phyloP scores from a whole-genome alignment of 2,888 invertebrate species.

The Agrilus biguttatus region DNA sequence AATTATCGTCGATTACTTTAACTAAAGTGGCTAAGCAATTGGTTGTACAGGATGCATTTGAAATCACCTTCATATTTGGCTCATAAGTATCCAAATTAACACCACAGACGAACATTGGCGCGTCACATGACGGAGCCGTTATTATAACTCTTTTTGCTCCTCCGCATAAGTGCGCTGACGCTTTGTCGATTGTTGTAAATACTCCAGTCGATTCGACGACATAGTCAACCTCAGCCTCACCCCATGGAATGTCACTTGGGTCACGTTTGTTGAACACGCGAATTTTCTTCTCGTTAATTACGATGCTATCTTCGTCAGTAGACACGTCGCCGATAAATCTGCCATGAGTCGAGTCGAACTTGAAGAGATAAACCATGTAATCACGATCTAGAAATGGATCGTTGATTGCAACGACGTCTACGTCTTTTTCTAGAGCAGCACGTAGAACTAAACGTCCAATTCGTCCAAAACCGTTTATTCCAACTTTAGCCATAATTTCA shows the following conservation, averaged over 20 bases:
- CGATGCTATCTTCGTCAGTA: slow-evolving; percentile 57
- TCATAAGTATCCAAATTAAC: slow-evolving; percentile 88
- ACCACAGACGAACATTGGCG: slow-evolving; percentile 98
- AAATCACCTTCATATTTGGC: slow-evolving; percentile 54
- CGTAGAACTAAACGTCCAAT: slow-evolving; percentile 85
- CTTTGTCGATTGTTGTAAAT: slow-evolving; percentile 92
- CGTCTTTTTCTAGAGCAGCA: slow-evolving; percentile 67
- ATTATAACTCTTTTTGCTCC: slow-evolving; percentile 96
- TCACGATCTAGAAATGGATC: slow-evolving; percentile 94
- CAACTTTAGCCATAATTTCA: slow-evolving; percentile 35
- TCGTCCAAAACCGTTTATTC: slow-evolving; percentile 90
- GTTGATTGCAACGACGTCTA: slow-evolving; percentile 81
- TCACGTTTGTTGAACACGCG: slow-evolving; percentile 74
- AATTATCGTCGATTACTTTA: slow-evolving; percentile 94
- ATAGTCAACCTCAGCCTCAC: slow-evolving; percentile 82
- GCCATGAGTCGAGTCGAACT: slow-evolving; percentile 97
- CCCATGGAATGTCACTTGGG: slow-evolving; percentile 76
- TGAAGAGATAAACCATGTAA: slow-evolving; percentile 98
- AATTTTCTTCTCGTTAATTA: slow-evolving; percentile 80
- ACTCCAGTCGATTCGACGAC: slow-evolving; percentile 96
- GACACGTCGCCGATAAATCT: slow-evolving; percentile 66
- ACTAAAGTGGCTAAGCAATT: slow-evolving; percentile 96
- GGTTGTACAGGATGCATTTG: slow-evolving; percentile 97
- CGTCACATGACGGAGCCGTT: slow-evolving; percentile 95
- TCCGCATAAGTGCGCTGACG: slow-evolving; percentile 73